These are phyloP conservation scores for Phorcus lineatus DNA, from an alignment of 2,888 invertebrate genomes.

Conservation along the genomic window DNA sequence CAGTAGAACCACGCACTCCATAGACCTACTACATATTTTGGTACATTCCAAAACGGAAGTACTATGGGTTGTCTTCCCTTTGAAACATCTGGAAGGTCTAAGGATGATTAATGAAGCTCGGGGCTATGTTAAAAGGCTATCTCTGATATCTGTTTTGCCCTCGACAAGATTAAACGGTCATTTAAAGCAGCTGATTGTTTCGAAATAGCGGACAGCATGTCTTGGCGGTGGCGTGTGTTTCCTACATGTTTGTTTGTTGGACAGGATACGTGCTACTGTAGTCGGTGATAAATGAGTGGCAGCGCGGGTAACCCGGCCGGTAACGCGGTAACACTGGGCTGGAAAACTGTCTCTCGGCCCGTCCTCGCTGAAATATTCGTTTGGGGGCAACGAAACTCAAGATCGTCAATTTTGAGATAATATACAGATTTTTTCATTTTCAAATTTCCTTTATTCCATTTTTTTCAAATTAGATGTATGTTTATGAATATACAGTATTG, in stretches of 20 bases:
- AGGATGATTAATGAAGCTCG: not conserved
- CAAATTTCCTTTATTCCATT: too few relatives aligned
- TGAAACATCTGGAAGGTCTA: not conserved
- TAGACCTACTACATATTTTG: too few relatives aligned
- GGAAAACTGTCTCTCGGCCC: not conserved
- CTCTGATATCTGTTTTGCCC: constrained; percentile 2
- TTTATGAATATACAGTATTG: too few relatives aligned
- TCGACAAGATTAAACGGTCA: constrained; percentile 17
- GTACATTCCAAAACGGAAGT: too few relatives aligned
- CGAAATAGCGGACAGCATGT: not conserved
- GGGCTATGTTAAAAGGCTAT: constrained; percentile 4
- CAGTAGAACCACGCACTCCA: not conserved
- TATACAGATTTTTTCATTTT: too few relatives aligned
- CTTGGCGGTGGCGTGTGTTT: not conserved
- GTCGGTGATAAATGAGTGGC: not conserved
- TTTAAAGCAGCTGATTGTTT: constrained; percentile 20
- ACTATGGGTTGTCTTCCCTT: too few relatives aligned
- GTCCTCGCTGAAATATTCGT: too few relatives aligned
- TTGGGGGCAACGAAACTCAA: too few relatives aligned
- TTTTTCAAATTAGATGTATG: too few relatives aligned
- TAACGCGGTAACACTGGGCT: not conserved
- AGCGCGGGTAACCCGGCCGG: not conserved
- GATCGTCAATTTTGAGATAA: too few relatives aligned
- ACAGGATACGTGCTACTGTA: not conserved
- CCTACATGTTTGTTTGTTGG: not conserved